A percentile compares a stretch with the other conserved stretches of the same genome.
Evolutionary conservation across 1,140 invertebrate genomes (phyloP).

Genomic region (Daktulosphaira vitifoliae): DNA sequence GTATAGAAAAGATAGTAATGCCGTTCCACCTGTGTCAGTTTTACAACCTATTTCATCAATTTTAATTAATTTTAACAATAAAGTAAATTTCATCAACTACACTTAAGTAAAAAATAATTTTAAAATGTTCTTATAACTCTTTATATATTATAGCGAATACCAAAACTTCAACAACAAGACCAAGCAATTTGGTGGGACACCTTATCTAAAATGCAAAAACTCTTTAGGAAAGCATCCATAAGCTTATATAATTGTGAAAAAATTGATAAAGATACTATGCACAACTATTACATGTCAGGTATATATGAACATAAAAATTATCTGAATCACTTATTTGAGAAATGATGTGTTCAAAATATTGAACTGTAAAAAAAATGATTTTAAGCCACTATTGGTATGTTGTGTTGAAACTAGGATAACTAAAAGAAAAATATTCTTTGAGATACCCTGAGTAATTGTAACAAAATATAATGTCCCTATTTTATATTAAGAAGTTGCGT

Average conservation of each 20-base stretch:
- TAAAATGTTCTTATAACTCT: background rate
- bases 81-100: conserved; percentile 51
- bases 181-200: conserved; percentile 97
- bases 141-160: conserved; percentile 60
- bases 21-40: conserved; percentile 84
- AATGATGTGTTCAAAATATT: too few relatives aligned
- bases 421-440: too few relatives aligned
- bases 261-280: conserved; percentile 87
- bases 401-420: too few relatives aligned
- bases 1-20: conserved; percentile 95
- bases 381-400: too few relatives aligned
- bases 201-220: conserved; percentile 86
- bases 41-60: conserved; percentile 96
- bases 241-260: conserved; percentile 74
- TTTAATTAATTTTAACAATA: conserved; percentile 95
- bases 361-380: too few relatives aligned
- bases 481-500: too few relatives aligned
- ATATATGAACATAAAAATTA: too few relatives aligned
- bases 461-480: too few relatives aligned
- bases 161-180: conserved; percentile 90
- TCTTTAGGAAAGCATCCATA: conserved; percentile 82
- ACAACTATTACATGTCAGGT: conserved; percentile 99
- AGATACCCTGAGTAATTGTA: too few relatives aligned
- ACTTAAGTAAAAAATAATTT: background rate
- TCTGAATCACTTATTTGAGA: background rate